These are phyloP conservation scores for Rotaria socialis DNA, from an alignment of 2,888 invertebrate species.

Conservation along the genomic window DNA sequence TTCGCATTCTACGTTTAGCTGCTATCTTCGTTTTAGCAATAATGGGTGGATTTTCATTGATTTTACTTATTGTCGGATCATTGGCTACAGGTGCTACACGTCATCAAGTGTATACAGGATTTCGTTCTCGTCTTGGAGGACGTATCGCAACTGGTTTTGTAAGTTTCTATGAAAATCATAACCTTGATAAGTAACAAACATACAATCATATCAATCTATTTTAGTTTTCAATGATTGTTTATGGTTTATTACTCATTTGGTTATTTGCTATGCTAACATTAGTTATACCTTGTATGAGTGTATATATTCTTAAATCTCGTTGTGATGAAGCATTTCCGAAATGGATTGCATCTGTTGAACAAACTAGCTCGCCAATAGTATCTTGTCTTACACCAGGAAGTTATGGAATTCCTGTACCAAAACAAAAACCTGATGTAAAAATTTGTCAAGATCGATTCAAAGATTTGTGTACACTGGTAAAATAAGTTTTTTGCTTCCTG, in stretches of 20 bases:
- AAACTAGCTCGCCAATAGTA: background rate
- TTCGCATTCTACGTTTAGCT: constrained; percentile 23
- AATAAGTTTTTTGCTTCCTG: background rate
- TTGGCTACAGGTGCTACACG: constrained; percentile 46
- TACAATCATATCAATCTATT: background rate
- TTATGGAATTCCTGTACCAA: constrained; percentile 40
- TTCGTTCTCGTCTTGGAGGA: constrained; percentile 42
- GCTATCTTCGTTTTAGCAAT: constrained; percentile 40
- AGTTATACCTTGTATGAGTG: constrained; percentile 40
- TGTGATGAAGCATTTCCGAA: background rate
- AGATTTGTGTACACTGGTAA: constrained; percentile 40
- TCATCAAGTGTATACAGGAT: constrained; percentile 44
- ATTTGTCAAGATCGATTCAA: constrained; percentile 36
- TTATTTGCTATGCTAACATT: constrained; percentile 30
- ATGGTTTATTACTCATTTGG: constrained; percentile 41
- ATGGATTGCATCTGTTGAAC: background rate
- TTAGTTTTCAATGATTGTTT: constrained; percentile 44
- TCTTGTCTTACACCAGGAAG: constrained; percentile 39
- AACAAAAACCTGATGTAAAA: constrained; percentile 29
- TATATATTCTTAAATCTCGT: constrained; percentile 42
- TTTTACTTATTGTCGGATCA: constrained; percentile 44
- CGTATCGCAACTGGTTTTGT: constrained; percentile 45
- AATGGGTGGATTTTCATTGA: constrained; percentile 43
- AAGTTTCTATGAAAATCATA: background rate
- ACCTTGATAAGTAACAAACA: background rate